Evolutionary conservation across 2,113 vertebrate species (phyloP).

Genomic region (Ginglymostoma cirratum): DNA sequence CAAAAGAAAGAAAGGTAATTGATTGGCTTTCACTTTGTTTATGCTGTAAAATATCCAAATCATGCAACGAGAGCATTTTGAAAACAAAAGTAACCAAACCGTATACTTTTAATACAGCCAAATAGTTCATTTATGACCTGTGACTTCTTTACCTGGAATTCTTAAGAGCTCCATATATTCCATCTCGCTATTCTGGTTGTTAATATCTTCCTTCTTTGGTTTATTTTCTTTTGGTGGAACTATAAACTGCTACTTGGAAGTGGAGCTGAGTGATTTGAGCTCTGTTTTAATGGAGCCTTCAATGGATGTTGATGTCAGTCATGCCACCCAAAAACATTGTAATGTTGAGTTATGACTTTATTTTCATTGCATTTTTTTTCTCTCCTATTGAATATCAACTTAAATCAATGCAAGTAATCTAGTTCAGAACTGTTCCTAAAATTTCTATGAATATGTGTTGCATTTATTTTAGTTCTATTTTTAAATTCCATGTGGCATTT

Average conservation of each 20-base stretch:
- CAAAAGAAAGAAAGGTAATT: conserved; percentile 22
- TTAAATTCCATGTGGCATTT: neutral
- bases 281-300: neutral
- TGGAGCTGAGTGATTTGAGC: neutral
- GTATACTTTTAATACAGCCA: neutral
- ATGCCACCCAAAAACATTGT: neutral
- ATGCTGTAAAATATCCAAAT: neutral
- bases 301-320: neutral
- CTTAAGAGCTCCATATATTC: neutral
- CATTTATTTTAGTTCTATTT: neutral
- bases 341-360: neutral
- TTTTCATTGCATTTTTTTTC: neutral
- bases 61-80: neutral
- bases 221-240: neutral
- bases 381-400: neutral
- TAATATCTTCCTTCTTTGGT: neutral
- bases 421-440: neutral
- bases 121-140: neutral
- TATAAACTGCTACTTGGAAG: neutral
- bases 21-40: neutral
- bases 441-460: neutral
- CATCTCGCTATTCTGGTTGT: neutral
- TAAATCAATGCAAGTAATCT: neutral
- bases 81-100: neutral
- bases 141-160: neutral